Base-by-base conservation (phyloP, 2,113 vertebrate species). In the Periophthalmodon schlosseri region DNA sequence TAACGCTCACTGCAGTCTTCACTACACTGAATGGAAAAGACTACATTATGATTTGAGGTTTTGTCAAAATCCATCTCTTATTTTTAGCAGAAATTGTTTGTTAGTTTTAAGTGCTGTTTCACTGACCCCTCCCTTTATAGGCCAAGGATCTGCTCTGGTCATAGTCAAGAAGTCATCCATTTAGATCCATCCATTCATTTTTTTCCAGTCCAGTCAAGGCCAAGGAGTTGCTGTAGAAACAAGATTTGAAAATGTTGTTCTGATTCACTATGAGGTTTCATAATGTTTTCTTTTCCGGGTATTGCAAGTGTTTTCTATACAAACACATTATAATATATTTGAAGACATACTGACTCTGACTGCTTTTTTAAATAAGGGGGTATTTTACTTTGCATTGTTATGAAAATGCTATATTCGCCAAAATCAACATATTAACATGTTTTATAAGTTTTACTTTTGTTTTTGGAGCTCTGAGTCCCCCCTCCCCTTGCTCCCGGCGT, bases 91-190 rank as follows among this genome's bases (percentile, higher is more conserved):
- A 52, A 52, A 52, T 20, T 0, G 20, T 56, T 56, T 9, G 50
- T 54, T 44, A 44, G 52, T 56, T 56, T 21, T 20, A 34, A n/a
- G 15, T 76, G 47, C 18, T 77, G 54, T 39, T 66, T 39, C 34
- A 47, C 57, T 24, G 50, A 60, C 2, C 28, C 54, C 33, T 46
- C 34, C 46, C 72, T 18, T n/a, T 69, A 65, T 56, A 7, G 28
- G 23, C n/a, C 50, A 44, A 44, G 61, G 56, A 68, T 15, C 18
- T 68, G 58, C 69, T 61, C 33, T 78, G 16, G 9, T 76, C 60
- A 76, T 66, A 50, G 12, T 12, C 28, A 50, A 15, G 20, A 23
- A 21, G 18, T 16, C 21, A 16, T 28, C 21, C 21, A 33, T 24
- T 60, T 28, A 28, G 24, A 60, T 28, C 28, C 28, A 28, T 28